Evolutionary conservation across 2,113 vertebrate species (phyloP).

Genomic region (Cynopterus brachyotis): DNA sequence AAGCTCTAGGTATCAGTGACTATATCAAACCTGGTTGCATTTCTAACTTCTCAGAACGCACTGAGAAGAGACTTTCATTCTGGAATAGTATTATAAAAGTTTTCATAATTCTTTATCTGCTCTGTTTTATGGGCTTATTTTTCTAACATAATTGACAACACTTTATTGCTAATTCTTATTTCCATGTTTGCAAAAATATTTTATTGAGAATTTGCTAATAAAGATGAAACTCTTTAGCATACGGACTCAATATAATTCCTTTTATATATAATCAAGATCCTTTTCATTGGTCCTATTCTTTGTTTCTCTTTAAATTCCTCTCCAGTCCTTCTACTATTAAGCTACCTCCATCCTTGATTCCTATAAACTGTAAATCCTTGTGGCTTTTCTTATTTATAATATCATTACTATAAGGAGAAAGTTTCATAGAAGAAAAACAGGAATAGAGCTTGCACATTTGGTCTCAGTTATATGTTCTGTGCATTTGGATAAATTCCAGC

Average conservation of each 20-base stretch:
- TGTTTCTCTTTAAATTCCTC: background rate
- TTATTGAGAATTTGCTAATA: conserved; percentile 12
- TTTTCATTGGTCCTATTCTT: background rate
- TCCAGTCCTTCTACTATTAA: background rate
- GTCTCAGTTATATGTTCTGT: background rate
- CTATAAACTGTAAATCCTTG: background rate
- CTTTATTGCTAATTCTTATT: background rate
- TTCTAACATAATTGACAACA: conserved; percentile 44
- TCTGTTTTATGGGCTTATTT: conserved; percentile 28
- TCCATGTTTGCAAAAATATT: background rate
- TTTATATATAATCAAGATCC: background rate
- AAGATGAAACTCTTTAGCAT: background rate
- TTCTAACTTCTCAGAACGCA: conserved; percentile 21
- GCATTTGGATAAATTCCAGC: background rate
- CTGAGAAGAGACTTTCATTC: conserved; percentile 53
- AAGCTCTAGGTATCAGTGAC: background rate
- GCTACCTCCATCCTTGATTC: background rate
- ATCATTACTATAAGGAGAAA: background rate
- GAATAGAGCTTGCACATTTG: background rate
- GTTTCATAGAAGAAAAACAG: background rate
- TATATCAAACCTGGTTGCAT: conserved; percentile 47
- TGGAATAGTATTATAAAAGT: conserved; percentile 53
- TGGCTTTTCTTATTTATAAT: background rate
- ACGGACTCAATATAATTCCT: background rate
- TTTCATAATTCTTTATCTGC: conserved; percentile 42